phyloP scores from a whole-genome alignment of 2,797 vertebrate genomes.

The Thaleichthys pacificus region DNA sequence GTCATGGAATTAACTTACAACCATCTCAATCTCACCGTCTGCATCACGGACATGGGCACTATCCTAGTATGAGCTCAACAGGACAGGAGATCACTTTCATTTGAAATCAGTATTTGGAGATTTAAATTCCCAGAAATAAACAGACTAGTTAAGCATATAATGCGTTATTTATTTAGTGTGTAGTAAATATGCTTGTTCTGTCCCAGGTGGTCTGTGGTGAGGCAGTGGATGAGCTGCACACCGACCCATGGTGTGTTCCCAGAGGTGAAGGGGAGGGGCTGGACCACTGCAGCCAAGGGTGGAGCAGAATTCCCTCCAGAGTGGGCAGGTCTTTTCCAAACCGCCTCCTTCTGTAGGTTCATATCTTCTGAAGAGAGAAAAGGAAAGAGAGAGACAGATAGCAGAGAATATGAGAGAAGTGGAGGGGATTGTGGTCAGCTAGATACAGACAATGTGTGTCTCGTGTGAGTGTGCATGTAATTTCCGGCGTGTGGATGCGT shows the following conservation, averaged over 20 bases:
- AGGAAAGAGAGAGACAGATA: neutral
- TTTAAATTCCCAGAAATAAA: too few relatives aligned
- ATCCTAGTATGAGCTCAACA: too few relatives aligned
- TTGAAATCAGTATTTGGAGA: too few relatives aligned
- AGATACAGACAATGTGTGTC: neutral
- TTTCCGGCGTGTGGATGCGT: neutral
- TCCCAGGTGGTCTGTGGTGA: neutral
- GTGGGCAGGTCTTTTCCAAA: constrained; percentile 9
- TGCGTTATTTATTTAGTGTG: too few relatives aligned
- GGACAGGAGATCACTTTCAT: too few relatives aligned
- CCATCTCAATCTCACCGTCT: too few relatives aligned
- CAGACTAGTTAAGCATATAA: too few relatives aligned
- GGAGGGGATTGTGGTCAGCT: neutral
- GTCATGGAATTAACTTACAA: too few relatives aligned
- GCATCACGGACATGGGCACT: too few relatives aligned
- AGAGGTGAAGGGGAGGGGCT: neutral
- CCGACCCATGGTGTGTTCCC: neutral
- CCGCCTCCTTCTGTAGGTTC: constrained; percentile 12
- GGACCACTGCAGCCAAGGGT: constrained; percentile 4
- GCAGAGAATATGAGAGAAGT: too few relatives aligned
- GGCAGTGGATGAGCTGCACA: neutral
- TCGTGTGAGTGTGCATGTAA: neutral
- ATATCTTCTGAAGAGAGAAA: constrained; percentile 13
- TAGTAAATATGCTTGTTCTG: neutral
- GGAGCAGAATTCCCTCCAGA: constrained; percentile 20